Evolutionary conservation across 2,113 vertebrate genomes (phyloP).

Genomic region (Lepisosteus oculatus): DNA sequence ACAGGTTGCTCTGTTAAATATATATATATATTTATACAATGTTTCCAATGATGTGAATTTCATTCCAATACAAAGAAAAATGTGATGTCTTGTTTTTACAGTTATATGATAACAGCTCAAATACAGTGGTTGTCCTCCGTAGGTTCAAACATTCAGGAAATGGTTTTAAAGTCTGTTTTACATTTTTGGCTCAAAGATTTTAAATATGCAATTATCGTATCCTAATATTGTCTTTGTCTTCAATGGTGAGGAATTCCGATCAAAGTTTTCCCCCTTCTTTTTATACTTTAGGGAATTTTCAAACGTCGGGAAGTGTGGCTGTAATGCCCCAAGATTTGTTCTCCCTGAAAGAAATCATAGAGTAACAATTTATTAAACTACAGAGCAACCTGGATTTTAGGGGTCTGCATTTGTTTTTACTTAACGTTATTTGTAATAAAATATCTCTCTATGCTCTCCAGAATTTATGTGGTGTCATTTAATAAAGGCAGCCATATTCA

Average conservation of each 20-base stretch:
- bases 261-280: constrained; percentile 99
- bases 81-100: constrained; percentile 41
- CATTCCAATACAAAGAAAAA: constrained; percentile 50
- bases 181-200: constrained; percentile 78
- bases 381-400: constrained; percentile 98
- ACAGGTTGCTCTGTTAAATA: constrained; percentile 69
- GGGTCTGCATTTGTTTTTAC: constrained; percentile 85
- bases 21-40: constrained; percentile 51
- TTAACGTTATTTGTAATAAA: constrained; percentile 63
- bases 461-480: constrained; percentile 76
- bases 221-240: constrained; percentile 99
- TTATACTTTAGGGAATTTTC: constrained; percentile 99
- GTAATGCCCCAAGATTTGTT: constrained; percentile 99
- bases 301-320: constrained; percentile 99
- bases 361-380: constrained; percentile 99
- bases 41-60: constrained; percentile 48
- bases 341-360: constrained; percentile 99
- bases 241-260: constrained; percentile 99
- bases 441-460: constrained; percentile 64
- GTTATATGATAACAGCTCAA: constrained; percentile 44
- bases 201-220: constrained; percentile 88
- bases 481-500: constrained; percentile 79
- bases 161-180: constrained; percentile 66
- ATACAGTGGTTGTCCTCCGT: constrained; percentile 47
- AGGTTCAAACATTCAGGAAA: constrained; percentile 78